Evolutionary conservation across 2,113 vertebrate species (phyloP).

Genomic region (Butastur rufipennis): DNA sequence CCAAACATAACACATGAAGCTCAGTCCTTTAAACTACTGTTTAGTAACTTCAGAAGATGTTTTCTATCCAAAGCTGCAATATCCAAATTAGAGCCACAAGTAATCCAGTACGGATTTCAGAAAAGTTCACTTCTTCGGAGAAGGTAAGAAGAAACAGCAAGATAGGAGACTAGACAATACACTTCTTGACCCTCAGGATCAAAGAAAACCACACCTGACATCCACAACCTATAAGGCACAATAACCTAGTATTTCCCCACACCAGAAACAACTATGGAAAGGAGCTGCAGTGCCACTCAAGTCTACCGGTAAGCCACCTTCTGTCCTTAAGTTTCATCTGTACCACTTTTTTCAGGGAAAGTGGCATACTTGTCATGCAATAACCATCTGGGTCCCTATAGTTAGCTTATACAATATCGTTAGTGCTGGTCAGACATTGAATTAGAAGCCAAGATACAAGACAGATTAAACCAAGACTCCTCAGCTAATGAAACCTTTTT

Average conservation of each 20-base stretch:
- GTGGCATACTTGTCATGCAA: neutral
- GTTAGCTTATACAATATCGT: neutral
- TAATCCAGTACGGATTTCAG: neutral
- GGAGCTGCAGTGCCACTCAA: neutral
- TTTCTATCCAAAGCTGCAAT: neutral
- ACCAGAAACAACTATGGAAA: neutral
- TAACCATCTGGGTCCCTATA: rapidly evolving
- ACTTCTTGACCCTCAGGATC: neutral
- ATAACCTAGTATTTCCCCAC: neutral
- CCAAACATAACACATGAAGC: neutral
- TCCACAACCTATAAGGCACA: rapidly evolving
- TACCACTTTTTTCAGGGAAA: neutral
- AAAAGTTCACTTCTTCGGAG: neutral
- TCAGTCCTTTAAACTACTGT: neutral
- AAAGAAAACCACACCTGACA: neutral
- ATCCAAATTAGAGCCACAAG: neutral
- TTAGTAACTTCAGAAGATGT: neutral
- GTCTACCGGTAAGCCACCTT: neutral
- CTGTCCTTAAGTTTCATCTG: neutral
- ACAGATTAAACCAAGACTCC: neutral
- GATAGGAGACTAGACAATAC: neutral
- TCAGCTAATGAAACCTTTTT: neutral
- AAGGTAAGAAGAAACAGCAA: neutral
- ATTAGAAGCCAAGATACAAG: neutral
- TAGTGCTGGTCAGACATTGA: neutral